Evolutionary conservation across 2,113 vertebrate species (phyloP), one percentile per base, ranked within the genome.

Genomic region (Eclectus roratus): DNA sequence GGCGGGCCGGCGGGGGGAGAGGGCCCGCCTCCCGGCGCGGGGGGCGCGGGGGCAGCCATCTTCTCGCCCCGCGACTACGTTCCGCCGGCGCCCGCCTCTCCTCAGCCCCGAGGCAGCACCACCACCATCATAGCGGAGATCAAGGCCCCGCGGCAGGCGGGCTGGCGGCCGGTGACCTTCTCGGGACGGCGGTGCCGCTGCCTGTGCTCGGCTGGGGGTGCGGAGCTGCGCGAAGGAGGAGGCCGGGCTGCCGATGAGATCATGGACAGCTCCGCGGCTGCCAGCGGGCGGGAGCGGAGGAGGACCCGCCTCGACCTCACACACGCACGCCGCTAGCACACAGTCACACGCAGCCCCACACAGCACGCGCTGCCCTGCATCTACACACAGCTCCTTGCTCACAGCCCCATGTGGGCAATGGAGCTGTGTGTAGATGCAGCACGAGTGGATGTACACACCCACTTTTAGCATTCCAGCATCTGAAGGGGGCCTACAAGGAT

Each of bases 21-120:
- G 68, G 96, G 96, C 93, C 96, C 97, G 95, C 96, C 98, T 87
- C 96, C 98, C 31, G 96, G 80, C 72, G 85, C 97, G 89, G 97
- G 97, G 88, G 98, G 79, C 91, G 87, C 97, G 91, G 98, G 97
- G 86, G 98, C 96, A 93, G 98, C 97, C 98, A 98, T 98, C 88
- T 97, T 96, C 94, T 91, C 19, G 87, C 79, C 50, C 90, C 80
- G 56, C 41, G 6, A 69, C 35, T 65, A 53, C 66, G 78, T 41
- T 64, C 43, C 52, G 16, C 85, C 33, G 60, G 31, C 53, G 12
- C 88, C 77, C 88, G 73, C 80, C 73, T 55, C 90, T 66, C 46
- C 47, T 81, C 90, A 86, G 61, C 74, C 71, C 88, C 37, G 27
- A 60, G 15, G 28, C 78, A n/a, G 27, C 27, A 35, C 64, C 53